Percentiles rank a stretch among this genome's conserved stretches.
Conservation (phyloP, 2,797 vertebrate genomes). For the Serranus cabrilla region DNA sequence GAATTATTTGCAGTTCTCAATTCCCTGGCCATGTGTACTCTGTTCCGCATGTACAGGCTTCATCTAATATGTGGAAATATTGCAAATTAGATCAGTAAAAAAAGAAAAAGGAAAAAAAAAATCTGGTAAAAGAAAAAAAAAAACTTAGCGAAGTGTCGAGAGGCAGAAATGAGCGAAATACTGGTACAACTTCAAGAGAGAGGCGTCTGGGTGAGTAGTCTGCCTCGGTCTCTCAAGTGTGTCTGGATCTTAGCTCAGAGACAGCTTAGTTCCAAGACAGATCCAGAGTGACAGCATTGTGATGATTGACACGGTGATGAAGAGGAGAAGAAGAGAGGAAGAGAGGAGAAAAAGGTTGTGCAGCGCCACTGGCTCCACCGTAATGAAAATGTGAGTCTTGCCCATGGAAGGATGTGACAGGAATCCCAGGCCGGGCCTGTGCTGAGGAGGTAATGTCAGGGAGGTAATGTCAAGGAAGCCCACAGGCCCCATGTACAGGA, state of each 20-base stretch:
- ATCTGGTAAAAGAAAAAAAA: conserved; percentile 35
- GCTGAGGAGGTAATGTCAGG: conserved; percentile 70
- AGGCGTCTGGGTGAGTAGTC: conserved; percentile 55
- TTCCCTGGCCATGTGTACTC: conserved; percentile 85
- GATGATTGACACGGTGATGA: conserved; percentile 74
- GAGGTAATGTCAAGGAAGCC: conserved; percentile 76
- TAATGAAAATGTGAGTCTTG: conserved; percentile 74
- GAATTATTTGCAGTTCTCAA: conserved; percentile 89
- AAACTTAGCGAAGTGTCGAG: conserved; percentile 59
- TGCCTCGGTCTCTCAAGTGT: conserved; percentile 63
- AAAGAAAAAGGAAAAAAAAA: conserved; percentile 19
- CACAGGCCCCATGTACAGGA: conserved; percentile 50
- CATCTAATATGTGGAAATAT: conserved; percentile 84
- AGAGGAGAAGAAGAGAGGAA: conserved; percentile 59
- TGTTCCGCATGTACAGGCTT: conserved; percentile 81
- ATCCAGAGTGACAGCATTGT: conserved; percentile 78
- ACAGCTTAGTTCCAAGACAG: conserved; percentile 70
- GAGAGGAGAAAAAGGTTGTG: conserved; percentile 79
- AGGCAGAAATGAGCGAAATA: conserved; percentile 54
- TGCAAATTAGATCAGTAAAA: conserved; percentile 81
- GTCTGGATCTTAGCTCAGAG: conserved; percentile 72
- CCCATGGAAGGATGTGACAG: conserved; percentile 71
- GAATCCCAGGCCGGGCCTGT: conserved; percentile 60
- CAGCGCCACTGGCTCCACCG: conserved; percentile 68
- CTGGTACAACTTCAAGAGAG: conserved; percentile 71